Evolutionary conservation across 2,797 vertebrate species (phyloP).

Genomic region (Chloroceryle inda): DNA sequence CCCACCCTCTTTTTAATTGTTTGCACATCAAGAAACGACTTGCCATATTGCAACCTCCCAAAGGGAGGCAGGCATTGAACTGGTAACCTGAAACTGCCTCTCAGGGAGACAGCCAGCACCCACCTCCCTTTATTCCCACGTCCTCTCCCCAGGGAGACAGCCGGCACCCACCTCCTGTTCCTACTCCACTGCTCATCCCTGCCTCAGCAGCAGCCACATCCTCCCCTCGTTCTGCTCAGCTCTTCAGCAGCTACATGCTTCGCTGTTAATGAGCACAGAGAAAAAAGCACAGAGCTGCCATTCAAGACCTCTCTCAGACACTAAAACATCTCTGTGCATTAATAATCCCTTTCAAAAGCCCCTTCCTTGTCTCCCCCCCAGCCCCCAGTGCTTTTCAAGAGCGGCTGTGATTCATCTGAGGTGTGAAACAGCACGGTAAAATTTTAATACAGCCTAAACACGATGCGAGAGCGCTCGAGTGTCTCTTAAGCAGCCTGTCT

Average conservation of each 20-base stretch:
- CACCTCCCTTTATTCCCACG: slow-evolving; percentile 3
- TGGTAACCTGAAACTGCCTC: slow-evolving; percentile 64
- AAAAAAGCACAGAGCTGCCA: slow-evolving; percentile 32
- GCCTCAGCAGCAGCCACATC: background rate
- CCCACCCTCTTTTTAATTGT: slow-evolving; percentile 60
- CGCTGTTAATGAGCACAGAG: slow-evolving; percentile 21
- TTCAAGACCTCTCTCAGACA: slow-evolving; percentile 21
- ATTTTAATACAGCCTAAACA: slow-evolving; percentile 56
- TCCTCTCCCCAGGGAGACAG: background rate
- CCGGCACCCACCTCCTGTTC: background rate
- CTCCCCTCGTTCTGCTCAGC: background rate
- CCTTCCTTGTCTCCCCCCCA: background rate
- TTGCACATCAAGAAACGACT: slow-evolving; percentile 58
- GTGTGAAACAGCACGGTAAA: background rate
- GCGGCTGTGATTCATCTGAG: slow-evolving; percentile 33
- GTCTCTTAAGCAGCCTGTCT: slow-evolving; percentile 38
- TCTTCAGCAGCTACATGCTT: slow-evolving; percentile 10
- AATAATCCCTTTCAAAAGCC: slow-evolving; percentile 47
- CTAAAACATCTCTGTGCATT: slow-evolving; percentile 41
- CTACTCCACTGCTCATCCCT: background rate
- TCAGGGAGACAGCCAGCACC: slow-evolving; percentile 13
- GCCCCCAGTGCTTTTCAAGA: slow-evolving; percentile 14
- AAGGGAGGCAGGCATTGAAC: slow-evolving; percentile 34
- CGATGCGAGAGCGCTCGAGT: background rate
- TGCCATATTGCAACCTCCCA: slow-evolving; percentile 20